phyloP scores from a whole-genome alignment of 2,113 vertebrate genomes.

The Cranoglanis bouderius region DNA sequence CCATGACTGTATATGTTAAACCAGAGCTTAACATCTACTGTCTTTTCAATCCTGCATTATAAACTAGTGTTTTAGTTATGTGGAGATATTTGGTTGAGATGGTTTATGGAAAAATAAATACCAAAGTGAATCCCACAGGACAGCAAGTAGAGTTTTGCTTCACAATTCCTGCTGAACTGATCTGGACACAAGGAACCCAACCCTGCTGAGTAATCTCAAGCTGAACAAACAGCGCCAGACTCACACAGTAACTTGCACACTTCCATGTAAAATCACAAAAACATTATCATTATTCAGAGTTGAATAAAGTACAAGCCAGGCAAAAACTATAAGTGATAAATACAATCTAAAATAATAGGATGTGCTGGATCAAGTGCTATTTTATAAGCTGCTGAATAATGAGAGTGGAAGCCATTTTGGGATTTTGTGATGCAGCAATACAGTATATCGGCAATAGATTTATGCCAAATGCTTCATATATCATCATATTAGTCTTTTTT shows the following conservation, averaged over 20 bases:
- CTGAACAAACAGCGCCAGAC: slow-evolving; percentile 35
- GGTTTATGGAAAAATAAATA: neutral
- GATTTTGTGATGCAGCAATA: neutral
- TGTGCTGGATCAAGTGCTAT: neutral
- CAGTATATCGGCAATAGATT: neutral
- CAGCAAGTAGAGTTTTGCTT: neutral
- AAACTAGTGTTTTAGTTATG: neutral
- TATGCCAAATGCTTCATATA: neutral
- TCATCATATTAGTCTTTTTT: neutral
- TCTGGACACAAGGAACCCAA: neutral
- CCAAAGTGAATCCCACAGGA: neutral
- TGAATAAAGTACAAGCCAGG: neutral
- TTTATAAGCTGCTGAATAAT: neutral
- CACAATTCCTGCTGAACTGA: neutral
- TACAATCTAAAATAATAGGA: neutral
- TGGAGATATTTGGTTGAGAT: neutral
- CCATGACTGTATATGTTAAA: neutral
- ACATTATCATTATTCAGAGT: neutral
- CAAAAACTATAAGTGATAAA: neutral
- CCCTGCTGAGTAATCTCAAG: slow-evolving; percentile 5
- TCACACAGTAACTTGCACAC: neutral
- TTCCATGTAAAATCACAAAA: neutral
- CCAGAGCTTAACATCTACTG: neutral
- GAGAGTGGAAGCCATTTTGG: neutral
- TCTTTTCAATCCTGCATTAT: neutral